A percentile compares a stretch with the other conserved stretches of the same genome.
Conservation (phyloP, 1,140 invertebrate species). For the Globodera rostochiensis region DNA sequence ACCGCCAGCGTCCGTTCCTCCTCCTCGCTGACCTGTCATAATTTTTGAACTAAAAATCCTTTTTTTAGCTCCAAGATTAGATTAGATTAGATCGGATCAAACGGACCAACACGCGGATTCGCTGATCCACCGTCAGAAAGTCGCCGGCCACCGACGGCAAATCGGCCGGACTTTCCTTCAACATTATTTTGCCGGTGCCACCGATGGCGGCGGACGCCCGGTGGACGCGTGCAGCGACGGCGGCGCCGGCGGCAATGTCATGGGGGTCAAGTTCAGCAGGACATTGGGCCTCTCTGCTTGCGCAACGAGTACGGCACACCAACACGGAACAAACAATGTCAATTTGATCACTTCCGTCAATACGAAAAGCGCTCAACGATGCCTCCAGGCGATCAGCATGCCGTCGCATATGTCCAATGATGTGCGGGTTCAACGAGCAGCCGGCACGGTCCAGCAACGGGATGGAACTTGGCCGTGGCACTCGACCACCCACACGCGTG, state of each 20-base stretch:
- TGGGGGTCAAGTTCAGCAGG: background rate
- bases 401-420: slow-evolving; percentile 49
- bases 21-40: background rate
- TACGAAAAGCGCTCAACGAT: slow-evolving; percentile 52
- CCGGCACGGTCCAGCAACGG: slow-evolving; percentile 38
- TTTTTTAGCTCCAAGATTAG: background rate
- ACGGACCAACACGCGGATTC: slow-evolving; percentile 45
- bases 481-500: slow-evolving; percentile 51
- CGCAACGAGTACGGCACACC: slow-evolving; percentile 37
- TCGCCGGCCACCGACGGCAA: slow-evolving; percentile 19
- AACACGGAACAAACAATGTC: slow-evolving; percentile 56
- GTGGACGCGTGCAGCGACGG: background rate
- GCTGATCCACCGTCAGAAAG: slow-evolving; percentile 46
- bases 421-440: slow-evolving; percentile 61
- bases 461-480: slow-evolving; percentile 45
- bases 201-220: background rate
- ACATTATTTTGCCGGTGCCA: slow-evolving; percentile 29
- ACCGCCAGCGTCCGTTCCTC: background rate
- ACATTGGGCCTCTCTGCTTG: background rate
- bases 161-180: background rate
- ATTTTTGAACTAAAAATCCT: background rate
- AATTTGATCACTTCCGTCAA: slow-evolving; percentile 58
- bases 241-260: background rate
- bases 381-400: slow-evolving; percentile 49
- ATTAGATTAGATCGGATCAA: background rate